These are phyloP conservation scores for Metalampra italica DNA, from an alignment of 2,888 invertebrate genomes.

Conservation along the genomic window DNA sequence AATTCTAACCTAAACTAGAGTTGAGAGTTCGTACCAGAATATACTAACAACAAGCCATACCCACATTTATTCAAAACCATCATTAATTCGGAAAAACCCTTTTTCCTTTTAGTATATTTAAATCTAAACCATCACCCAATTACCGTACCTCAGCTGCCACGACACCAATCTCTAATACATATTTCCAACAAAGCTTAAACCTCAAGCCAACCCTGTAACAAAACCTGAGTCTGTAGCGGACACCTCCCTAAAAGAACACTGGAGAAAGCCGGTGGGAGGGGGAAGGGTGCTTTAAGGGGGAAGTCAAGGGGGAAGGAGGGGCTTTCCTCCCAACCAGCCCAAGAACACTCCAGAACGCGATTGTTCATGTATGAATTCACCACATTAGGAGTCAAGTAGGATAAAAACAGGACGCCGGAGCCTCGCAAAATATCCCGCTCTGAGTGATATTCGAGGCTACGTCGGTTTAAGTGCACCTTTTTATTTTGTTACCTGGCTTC, in stretches of 20 bases:
- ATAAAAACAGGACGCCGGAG: conserved; percentile 72
- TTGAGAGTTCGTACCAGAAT: too few relatives aligned
- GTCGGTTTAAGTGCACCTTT: conserved; percentile 36
- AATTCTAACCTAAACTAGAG: too few relatives aligned
- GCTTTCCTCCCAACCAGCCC: conserved; percentile 21
- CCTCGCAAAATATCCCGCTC: conserved; percentile 66
- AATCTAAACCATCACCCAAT: too few relatives aligned
- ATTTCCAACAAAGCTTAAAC: not conserved
- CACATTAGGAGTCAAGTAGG: conserved; percentile 83
- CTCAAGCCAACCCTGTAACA: not conserved
- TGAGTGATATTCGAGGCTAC: conserved; percentile 56
- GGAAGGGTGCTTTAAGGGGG: too few relatives aligned
- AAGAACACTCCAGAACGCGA: conserved; percentile 58
- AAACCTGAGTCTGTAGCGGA: conserved; percentile 2
- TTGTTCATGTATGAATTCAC: conserved; percentile 86
- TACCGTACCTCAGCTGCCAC: too few relatives aligned
- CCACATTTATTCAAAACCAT: too few relatives aligned
- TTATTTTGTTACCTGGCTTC: conserved; percentile 26
- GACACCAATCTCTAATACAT: too few relatives aligned
- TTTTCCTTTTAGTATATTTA: too few relatives aligned
- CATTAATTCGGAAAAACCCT: too few relatives aligned
- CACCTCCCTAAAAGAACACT: conserved; percentile 47
- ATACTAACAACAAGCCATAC: too few relatives aligned
- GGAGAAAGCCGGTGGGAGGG: conserved; percentile 8
- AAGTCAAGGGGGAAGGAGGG: too few relatives aligned